These are phyloP conservation scores for Leptopilina drosophilae DNA, from an alignment of 2,888 invertebrate species.

Conservation along the genomic window DNA sequence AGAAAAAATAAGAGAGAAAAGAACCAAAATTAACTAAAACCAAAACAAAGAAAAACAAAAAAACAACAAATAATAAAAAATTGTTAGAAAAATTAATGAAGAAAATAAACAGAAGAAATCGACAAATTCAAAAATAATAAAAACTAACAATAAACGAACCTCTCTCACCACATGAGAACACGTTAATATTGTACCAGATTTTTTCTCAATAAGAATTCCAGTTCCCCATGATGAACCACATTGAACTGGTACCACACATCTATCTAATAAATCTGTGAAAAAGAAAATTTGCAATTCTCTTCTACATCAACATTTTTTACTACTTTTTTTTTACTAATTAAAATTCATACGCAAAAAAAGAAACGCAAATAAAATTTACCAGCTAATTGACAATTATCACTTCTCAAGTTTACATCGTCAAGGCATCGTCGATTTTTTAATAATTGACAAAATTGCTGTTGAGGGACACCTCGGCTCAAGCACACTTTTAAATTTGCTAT, in stretches of 20 bases:
- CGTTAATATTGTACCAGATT: conserved; percentile 79
- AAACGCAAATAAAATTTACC: conserved; percentile 1
- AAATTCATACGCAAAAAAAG: background rate
- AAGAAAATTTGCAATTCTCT: background rate
- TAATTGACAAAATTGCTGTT: background rate
- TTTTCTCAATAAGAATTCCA: conserved; percentile 78
- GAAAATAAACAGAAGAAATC: too few relatives aligned
- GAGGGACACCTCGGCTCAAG: conserved; percentile 72
- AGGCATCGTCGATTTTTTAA: background rate
- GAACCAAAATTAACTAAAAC: too few relatives aligned
- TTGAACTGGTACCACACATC: conserved; percentile 79
- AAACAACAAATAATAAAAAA: too few relatives aligned
- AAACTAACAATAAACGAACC: conserved; percentile 64
- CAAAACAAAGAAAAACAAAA: too few relatives aligned
- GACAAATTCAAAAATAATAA: too few relatives aligned
- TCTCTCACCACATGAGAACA: conserved; percentile 81
- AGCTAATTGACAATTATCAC: conserved; percentile 12
- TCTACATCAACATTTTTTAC: background rate
- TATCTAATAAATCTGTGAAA: conserved; percentile 78
- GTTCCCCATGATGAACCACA: conserved; percentile 82
- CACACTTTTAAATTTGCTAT: conserved; percentile 79
- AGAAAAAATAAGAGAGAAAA: too few relatives aligned
- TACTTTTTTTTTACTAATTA: background rate
- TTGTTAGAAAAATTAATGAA: too few relatives aligned
- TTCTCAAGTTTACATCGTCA: background rate